Evolutionary conservation across 2,888 invertebrate genomes (phyloP).

Genomic region (Amaurobius ferox): DNA sequence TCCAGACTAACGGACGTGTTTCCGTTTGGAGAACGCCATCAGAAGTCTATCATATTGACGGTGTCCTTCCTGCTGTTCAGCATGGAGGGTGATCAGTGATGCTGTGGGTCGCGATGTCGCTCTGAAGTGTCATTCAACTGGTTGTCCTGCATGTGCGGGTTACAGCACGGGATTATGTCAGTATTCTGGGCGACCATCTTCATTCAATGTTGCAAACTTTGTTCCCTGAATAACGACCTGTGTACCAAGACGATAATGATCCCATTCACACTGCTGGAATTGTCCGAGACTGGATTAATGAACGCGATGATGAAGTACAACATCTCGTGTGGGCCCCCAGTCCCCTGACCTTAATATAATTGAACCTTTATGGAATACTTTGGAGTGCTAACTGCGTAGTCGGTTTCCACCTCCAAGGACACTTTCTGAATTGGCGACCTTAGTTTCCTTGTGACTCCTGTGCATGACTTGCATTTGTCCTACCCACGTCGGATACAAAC

Average conservation of each 20-base stretch:
- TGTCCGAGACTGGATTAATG: background rate
- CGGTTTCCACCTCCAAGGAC: background rate
- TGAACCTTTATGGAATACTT: constrained; percentile 15
- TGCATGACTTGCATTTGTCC: too few species aligned
- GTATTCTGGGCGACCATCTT: constrained; percentile 21
- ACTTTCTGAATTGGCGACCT: too few species aligned
- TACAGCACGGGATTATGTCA: constrained; percentile 5
- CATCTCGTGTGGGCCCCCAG: constrained; percentile 1
- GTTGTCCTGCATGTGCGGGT: background rate
- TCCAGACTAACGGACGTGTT: background rate
- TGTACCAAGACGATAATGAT: constrained; percentile 6
- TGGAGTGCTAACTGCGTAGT: background rate
- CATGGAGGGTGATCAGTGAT: constrained; percentile 1
- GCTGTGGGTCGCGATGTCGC: background rate
- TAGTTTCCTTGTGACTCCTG: too few species aligned
- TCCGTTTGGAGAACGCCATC: background rate
- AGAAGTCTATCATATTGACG: background rate
- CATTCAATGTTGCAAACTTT: constrained; percentile 3
- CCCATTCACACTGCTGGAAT: background rate
- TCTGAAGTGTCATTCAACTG: background rate
- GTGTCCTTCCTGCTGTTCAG: background rate
- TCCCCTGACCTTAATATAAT: constrained; percentile 18
- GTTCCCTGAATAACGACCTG: constrained; percentile 16
- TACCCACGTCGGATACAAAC: too few species aligned
- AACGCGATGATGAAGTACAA: background rate